Evolutionary conservation across 2,797 vertebrate species (phyloP).

Genomic region (Neoniphon sammara): DNA sequence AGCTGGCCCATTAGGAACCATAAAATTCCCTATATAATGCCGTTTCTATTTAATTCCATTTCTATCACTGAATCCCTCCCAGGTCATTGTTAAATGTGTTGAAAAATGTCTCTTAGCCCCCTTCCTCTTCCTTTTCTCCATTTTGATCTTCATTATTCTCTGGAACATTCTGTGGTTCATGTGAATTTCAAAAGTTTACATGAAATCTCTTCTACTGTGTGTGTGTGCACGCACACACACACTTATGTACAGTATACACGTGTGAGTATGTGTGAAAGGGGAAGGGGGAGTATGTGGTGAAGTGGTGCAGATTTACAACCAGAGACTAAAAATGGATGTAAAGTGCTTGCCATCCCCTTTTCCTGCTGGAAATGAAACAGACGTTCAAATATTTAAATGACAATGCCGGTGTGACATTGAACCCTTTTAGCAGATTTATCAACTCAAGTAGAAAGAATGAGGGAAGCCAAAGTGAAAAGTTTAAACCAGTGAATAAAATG

Average conservation of each 20-base stretch:
- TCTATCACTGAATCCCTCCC: not conserved
- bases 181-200: not conserved
- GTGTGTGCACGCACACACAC: not conserved
- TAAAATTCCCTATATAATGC: too few species aligned
- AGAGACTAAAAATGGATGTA: constrained; percentile 70
- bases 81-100: constrained; percentile 24
- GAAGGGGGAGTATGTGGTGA: constrained; percentile 8
- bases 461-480: constrained; percentile 57
- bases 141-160: constrained; percentile 33
- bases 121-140: constrained; percentile 9
- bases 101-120: too few species aligned
- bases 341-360: constrained; percentile 61
- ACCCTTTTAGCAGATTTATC: constrained; percentile 74
- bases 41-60: too few species aligned
- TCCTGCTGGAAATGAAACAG: constrained; percentile 60
- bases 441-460: constrained; percentile 65
- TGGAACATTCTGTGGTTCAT: constrained; percentile 21
- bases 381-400: constrained; percentile 79
- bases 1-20: too few species aligned
- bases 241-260: constrained; percentile 18
- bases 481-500: constrained; percentile 35
- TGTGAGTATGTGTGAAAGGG: constrained; percentile 23
- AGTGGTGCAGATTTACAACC: constrained; percentile 48
- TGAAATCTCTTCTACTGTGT: constrained; percentile 16
- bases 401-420: constrained; percentile 71